These are phyloP conservation scores for Muricea muricata DNA, from an alignment of 92 coral and sea anemone genomes.

Conservation along the genomic window DNA sequence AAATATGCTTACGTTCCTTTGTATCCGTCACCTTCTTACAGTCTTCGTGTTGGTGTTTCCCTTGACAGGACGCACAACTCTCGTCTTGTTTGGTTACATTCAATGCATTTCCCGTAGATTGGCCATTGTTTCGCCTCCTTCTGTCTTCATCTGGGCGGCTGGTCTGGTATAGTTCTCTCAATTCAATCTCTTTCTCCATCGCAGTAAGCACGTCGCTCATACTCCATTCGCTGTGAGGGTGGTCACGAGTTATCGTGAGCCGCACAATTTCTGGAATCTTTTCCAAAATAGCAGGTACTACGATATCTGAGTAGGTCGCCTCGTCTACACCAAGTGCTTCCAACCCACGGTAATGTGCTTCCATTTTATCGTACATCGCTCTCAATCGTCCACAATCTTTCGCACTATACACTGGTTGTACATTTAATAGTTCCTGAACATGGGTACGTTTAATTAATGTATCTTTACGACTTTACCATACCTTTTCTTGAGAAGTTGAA, in stretches of 20 bases:
- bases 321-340: constrained; percentile 60
- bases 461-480: constrained; percentile 52
- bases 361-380: constrained; percentile 12
- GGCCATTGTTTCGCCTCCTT: not conserved
- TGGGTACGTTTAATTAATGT: constrained; percentile 48
- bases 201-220: constrained; percentile 21
- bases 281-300: constrained; percentile 42
- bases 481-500: constrained; percentile 1
- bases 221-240: constrained; percentile 49
- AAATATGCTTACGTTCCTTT: constrained; percentile 26
- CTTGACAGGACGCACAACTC: constrained; percentile 42
- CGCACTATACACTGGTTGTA: constrained; percentile 39
- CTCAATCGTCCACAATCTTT: constrained; percentile 41
- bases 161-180: constrained; percentile 40
- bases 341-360: constrained; percentile 42
- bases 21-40: constrained; percentile 17
- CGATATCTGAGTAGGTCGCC: constrained; percentile 37
- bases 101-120: not conserved
- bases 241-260: constrained; percentile 56
- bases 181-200: constrained; percentile 15
- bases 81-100: not conserved
- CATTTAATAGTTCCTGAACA: constrained; percentile 47
- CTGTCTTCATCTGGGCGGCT: no score
- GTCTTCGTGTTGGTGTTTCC: constrained; percentile 36
- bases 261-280: constrained; percentile 44